These are phyloP conservation scores for Bubalus kerabau DNA, from an alignment of 2,113 vertebrate genomes.

Conservation along the genomic window DNA sequence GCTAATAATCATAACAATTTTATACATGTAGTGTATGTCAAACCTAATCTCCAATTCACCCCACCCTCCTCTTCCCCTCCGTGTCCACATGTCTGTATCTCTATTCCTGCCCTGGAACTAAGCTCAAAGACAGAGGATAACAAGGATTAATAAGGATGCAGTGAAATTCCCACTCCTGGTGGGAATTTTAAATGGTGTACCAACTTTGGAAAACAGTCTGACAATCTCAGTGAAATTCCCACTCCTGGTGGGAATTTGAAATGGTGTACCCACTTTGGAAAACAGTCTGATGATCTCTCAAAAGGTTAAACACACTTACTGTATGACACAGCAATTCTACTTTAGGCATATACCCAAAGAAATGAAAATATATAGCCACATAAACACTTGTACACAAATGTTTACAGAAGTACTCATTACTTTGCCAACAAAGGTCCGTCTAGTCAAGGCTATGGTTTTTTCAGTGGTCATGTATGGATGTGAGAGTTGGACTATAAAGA, in stretches of 20 bases:
- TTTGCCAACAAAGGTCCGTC: too few species aligned
- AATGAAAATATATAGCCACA: neutral
- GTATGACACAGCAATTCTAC: neutral
- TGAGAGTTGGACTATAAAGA: too few species aligned
- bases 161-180: neutral
- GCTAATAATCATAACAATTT: neutral
- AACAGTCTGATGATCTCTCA: neutral
- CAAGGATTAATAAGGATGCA: neutral
- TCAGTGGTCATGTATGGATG: too few species aligned
- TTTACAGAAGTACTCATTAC: neutral
- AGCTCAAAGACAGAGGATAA: neutral
- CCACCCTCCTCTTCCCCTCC: neutral
- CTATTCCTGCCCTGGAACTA: neutral
- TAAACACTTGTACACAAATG: neutral
- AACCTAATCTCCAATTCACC: neutral
- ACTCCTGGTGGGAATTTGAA: neutral
- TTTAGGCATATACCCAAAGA: neutral
- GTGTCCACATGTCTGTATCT: neutral
- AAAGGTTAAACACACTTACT: neutral
- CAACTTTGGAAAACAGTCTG: neutral
- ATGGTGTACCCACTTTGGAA: neutral
- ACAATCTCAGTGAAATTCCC: neutral
- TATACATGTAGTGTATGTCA: neutral
- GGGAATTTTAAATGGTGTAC: neutral
- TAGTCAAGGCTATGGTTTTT: too few species aligned